Base-by-base conservation (phyloP, 2,888 invertebrate species). In the Rhagium mordax region DNA sequence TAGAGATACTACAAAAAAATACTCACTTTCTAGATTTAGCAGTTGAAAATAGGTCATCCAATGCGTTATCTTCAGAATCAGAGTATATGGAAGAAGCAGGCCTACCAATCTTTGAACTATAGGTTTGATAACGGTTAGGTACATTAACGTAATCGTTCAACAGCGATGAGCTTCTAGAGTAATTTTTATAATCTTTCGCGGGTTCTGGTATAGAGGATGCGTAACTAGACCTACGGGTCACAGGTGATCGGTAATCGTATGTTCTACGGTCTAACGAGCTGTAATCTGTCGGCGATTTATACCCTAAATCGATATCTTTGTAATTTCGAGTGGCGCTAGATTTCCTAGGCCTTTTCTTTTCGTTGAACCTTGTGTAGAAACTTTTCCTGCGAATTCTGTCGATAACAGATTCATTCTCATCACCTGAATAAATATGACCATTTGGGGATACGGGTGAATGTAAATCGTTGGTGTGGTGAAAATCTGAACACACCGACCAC, bases 351-450 rank as follows among this genome's bases (percentile, higher is more conserved):
- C 91, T 91, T 82, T 94, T 94, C 85, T 94, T 93, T 84, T 96
- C 95, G 85, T 97, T 96, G 85, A 97, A 97, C 62, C 96, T 90
- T 13, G 94, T 93, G 85, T 96, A 97, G 88, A 96, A 97, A 86
- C 96, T 96, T 86, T 96, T 96, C 33, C 97, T 91, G 80, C 95
- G 91, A 82, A 97, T 97, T 82, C 97, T 91, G 84, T 97, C 97
- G 65, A 93, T 93, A 51, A 97, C 93, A 72, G 95, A 95, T 72
- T 92, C 89, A 71, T 88, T 88, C 60, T 89, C 89, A 78, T 90
- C 90, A 7, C 87, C 87, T 7, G 89, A 88, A 77, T 83, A 85
- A 16, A 84, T 68, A 33, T 84, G 78, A 41, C 84, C 84, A 53
- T 86, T 85, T 2, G 88, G 87, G 10, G 89, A 89, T 10, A 91